phyloP scores from a whole-genome alignment of 2,888 invertebrate species.

The Himalopsyche japonica region DNA sequence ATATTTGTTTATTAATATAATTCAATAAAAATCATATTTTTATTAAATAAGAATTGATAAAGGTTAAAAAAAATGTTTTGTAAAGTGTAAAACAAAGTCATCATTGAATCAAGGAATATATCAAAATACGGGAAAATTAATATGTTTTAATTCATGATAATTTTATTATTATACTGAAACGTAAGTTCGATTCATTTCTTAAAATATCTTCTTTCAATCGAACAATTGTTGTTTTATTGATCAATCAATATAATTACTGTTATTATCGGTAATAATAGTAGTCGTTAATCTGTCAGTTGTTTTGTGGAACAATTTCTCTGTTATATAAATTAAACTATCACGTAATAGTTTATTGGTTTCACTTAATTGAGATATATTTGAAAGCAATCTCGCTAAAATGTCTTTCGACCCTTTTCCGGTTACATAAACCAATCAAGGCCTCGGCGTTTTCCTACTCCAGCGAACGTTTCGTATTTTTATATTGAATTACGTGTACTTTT shows the following conservation, averaged over 20 bases:
- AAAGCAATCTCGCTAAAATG: background rate
- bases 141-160: no score
- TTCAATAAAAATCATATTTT: no score
- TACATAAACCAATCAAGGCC: conserved; percentile 34
- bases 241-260: background rate
- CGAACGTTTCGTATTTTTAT: conserved; percentile 32
- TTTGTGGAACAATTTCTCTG: background rate
- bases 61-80: no score
- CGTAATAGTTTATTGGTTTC: background rate
- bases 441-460: conserved; percentile 11
- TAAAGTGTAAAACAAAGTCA: no score
- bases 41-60: no score
- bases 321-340: background rate
- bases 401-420: conserved; percentile 6
- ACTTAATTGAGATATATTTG: background rate
- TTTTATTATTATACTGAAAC: no score
- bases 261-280: background rate
- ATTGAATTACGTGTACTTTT: conserved; percentile 32
- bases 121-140: no score
- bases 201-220: background rate
- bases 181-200: no score
- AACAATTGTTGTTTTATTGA: background rate
- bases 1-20: no score
- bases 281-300: background rate
- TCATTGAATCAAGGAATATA: no score